Percentiles rank a stretch among this genome's conserved stretches.
phyloP scores from a whole-genome alignment of 2,888 invertebrate genomes.

The Macropis europaea region DNA sequence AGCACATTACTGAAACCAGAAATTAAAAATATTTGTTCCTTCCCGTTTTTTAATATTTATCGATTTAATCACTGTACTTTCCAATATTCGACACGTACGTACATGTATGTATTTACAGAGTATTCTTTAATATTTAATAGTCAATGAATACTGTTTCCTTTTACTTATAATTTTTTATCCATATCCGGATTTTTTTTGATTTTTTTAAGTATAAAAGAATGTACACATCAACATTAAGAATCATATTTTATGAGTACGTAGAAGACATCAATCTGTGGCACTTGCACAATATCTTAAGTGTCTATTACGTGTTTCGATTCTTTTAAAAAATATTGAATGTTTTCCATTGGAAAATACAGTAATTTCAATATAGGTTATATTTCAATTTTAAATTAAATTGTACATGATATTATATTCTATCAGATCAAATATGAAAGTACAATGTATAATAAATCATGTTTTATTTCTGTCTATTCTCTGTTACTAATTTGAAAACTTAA shows the following conservation, averaged over 20 bases:
- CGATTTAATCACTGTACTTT: constrained; percentile 19
- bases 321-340: not conserved
- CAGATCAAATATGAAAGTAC: constrained; percentile 21
- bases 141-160: too few relatives aligned
- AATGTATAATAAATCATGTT: constrained; percentile 30
- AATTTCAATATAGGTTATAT: not conserved
- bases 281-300: not conserved
- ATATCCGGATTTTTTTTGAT: too few relatives aligned
- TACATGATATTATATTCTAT: not conserved
- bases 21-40: constrained; percentile 5
- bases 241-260: not conserved
- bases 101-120: not conserved
- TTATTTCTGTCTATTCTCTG: constrained; percentile 7
- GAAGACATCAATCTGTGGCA: not conserved
- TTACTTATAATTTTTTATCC: too few relatives aligned
- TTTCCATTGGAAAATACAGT: constrained; percentile 24
- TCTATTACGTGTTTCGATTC: not conserved
- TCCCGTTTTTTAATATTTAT: not conserved
- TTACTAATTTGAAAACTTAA: constrained; percentile 20
- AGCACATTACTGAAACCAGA: not conserved
- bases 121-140: too few relatives aligned
- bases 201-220: not conserved
- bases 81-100: not conserved
- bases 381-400: not conserved
- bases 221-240: not conserved